A percentile compares a stretch with the other conserved stretches of the same genome.
Conservation (phyloP, 2,888 invertebrate genomes). For the Agelastica alni region DNA sequence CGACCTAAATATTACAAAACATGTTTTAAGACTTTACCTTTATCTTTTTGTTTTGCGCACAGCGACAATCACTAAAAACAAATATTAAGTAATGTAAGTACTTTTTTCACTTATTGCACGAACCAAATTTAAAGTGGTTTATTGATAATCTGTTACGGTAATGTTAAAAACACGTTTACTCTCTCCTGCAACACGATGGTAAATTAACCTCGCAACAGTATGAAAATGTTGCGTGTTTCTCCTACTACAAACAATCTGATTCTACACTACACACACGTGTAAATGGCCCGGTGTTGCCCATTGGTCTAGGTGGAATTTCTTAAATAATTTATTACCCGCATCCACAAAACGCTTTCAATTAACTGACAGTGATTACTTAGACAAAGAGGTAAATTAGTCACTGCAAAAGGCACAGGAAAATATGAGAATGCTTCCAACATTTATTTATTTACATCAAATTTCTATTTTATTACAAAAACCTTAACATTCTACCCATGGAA, state of each 20-base stretch:
- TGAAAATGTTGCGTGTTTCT: conserved; percentile 12
- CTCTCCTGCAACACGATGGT: conserved; percentile 3
- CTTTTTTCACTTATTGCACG: background rate
- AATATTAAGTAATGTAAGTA: background rate
- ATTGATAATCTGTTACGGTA: background rate
- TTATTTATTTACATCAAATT: too few species aligned
- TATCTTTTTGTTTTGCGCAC: background rate
- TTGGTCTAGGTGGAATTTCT: background rate
- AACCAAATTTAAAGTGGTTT: background rate
- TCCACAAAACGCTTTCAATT: too few species aligned
- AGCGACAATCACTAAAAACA: background rate
- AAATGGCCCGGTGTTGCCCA: conserved; percentile 3
- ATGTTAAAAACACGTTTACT: background rate
- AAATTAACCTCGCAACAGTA: background rate
- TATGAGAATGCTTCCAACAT: too few species aligned
- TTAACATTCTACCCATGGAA: too few species aligned
- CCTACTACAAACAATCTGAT: conserved; percentile 1
- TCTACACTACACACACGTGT: background rate
- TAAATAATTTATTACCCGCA: too few species aligned
- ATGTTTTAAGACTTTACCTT: conserved; percentile 1
- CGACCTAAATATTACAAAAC: conserved; percentile 1
- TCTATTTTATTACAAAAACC: too few species aligned
- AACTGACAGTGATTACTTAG: too few species aligned
- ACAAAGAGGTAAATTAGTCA: too few species aligned
- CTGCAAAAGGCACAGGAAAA: too few species aligned